These are phyloP conservation scores for Recurvirostra avosetta DNA, from an alignment of 2,113 vertebrate genomes.

Conservation along the genomic window DNA sequence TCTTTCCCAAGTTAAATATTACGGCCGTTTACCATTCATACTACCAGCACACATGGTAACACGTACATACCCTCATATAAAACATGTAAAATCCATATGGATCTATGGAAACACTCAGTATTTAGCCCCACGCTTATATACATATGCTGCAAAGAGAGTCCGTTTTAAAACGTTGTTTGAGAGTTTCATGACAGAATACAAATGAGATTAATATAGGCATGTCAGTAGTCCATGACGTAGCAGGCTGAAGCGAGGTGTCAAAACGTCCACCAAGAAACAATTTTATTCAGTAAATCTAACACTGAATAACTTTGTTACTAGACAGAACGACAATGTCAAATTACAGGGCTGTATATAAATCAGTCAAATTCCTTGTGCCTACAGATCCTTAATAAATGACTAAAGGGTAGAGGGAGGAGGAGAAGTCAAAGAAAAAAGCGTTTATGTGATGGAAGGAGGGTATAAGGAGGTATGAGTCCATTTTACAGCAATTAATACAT, in stretches of 20 bases:
- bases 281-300: constrained; percentile 56
- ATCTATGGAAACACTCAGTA: neutral
- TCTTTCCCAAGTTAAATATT: neutral
- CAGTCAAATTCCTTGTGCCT: constrained; percentile 37
- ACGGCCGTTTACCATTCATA: fast-evolving
- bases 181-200: constrained; percentile 43
- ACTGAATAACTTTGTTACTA: constrained; percentile 31
- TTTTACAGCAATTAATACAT: constrained; percentile 54
- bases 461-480: neutral
- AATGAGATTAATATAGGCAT: constrained; percentile 60
- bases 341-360: constrained; percentile 50
- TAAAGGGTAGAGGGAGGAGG: neutral
- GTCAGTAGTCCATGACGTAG: constrained; percentile 45
- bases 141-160: neutral
- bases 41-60: neutral
- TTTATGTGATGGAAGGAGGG: neutral
- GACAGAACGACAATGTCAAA: constrained; percentile 59
- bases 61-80: neutral
- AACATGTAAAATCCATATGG: neutral
- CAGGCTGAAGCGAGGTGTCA: constrained; percentile 50
- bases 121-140: neutral
- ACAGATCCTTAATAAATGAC: constrained; percentile 38
- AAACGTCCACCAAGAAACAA: constrained; percentile 47
- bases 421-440: neutral
- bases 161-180: neutral